Base-by-base conservation (phyloP, 2,888 invertebrate species). In the Hydrotaea cyrtoneurina region DNA sequence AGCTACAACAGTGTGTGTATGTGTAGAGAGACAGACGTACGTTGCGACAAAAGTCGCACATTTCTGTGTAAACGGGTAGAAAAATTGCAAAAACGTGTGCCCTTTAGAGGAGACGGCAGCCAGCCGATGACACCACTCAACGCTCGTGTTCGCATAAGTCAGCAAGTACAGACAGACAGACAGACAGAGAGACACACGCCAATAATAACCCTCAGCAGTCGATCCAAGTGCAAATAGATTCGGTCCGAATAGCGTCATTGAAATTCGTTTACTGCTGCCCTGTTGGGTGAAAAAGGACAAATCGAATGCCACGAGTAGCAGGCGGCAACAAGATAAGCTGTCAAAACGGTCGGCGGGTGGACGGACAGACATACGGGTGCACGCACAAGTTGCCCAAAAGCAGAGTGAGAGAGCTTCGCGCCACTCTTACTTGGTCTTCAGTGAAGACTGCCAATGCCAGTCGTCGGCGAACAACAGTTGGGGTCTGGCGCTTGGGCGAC, bases 401-500 rank as follows among this genome's bases (percentile, higher is more conserved):
- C 4, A 7, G 21, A 21, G 21, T 19, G 21, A 21, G 55, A 55
- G 55, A n/a, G n/a, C n/a, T n/a, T 19, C 39, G 13, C 10, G 39
- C 39, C 10, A 39, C 31, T 2, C 31, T 7, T 7, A 31, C 39
- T 39, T 39, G 13, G n/a, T 2, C n/a, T 50, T 50, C 13, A 50
- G 1, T 50, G n/a, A n/a, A 50, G 13, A 50, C n/a, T 4, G 50
- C 13, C 55, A 55, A 55, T 8, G 55, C 21, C 21, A 55, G 21
- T 10, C 21, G 55, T 15, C 50, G 4, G 50, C n/a, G 55, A 21
- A 19, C 53, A 53, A 21, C 50, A 72, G 75, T 78, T 84, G 78
- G 55, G 39, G 69, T 57, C 81, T 81, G 84, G 72, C 81, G 81
- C 78, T 81, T 43, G 43, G 19, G 2, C 57, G 73, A 19, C 78